These are phyloP conservation scores for Pemphigus obesinymphae DNA, from an alignment of 1,140 invertebrate species.

Conservation along the genomic window DNA sequence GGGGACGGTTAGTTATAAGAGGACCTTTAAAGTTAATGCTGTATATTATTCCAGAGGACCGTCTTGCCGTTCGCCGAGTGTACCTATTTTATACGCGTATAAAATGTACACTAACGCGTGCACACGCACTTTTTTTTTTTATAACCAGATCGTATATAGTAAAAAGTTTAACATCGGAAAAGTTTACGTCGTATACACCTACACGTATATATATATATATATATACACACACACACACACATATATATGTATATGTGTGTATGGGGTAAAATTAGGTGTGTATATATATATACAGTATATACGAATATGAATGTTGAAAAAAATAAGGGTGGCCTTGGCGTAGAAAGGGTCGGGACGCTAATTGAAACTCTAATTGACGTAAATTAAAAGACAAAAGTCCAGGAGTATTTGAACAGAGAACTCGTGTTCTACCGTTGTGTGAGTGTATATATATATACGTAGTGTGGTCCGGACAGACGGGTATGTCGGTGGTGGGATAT, in stretches of 20 bases:
- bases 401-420: conserved; percentile 36
- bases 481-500: background rate
- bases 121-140: background rate
- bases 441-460: too few species aligned
- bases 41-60: background rate
- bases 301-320: conserved; percentile 1
- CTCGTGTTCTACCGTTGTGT: background rate
- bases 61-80: background rate
- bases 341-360: background rate
- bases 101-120: too few species aligned
- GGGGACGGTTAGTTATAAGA: background rate
- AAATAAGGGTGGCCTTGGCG: background rate
- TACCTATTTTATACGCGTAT: background rate
- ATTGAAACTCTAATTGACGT: conserved; percentile 40
- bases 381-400: conserved; percentile 41
- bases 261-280: background rate
- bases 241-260: too few species aligned
- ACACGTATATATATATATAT: too few species aligned
- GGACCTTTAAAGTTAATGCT: background rate
- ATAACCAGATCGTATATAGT: background rate
- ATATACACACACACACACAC: too few species aligned
- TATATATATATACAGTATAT: background rate
- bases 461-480: too few species aligned
- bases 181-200: background rate
- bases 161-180: conserved; percentile 11